Conservation (phyloP, 2,113 vertebrate species). For the Leiothrix lutea region DNA sequence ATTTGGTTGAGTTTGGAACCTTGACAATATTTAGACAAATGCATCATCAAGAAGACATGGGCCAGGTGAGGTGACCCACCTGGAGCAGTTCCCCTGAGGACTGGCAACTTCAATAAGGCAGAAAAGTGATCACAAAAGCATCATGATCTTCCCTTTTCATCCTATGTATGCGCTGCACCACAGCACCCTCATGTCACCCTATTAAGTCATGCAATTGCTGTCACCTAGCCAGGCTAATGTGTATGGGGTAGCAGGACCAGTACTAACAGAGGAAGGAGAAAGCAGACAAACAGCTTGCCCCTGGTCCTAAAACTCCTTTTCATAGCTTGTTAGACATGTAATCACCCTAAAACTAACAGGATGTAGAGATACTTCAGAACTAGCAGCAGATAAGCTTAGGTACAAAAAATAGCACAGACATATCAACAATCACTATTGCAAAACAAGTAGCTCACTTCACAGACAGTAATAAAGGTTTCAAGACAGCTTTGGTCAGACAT, state of each 20-base stretch:
- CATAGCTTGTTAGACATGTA: neutral
- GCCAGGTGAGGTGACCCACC: neutral
- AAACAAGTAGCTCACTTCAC: neutral
- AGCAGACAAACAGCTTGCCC: neutral
- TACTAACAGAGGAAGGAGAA: neutral
- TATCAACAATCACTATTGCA: neutral
- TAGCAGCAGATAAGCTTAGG: neutral
- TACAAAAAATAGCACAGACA: neutral
- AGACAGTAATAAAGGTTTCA: neutral
- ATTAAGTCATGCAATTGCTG: neutral
- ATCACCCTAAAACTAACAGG: neutral
- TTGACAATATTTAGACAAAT: neutral
- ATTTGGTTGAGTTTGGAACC: neutral
- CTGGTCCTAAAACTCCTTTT: neutral
- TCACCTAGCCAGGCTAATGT: neutral
- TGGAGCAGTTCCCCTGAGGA: neutral
- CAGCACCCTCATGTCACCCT: neutral
- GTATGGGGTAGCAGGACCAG: neutral
- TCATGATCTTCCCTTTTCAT: neutral
- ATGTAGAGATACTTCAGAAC: neutral
- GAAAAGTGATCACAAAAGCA: neutral
- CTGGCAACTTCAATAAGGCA: neutral
- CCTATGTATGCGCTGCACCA: neutral
- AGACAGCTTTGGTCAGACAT: neutral
- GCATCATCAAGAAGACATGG: neutral